Base-by-base conservation (phyloP, 2,888 invertebrate species). In the Aphidius colemani region DNA sequence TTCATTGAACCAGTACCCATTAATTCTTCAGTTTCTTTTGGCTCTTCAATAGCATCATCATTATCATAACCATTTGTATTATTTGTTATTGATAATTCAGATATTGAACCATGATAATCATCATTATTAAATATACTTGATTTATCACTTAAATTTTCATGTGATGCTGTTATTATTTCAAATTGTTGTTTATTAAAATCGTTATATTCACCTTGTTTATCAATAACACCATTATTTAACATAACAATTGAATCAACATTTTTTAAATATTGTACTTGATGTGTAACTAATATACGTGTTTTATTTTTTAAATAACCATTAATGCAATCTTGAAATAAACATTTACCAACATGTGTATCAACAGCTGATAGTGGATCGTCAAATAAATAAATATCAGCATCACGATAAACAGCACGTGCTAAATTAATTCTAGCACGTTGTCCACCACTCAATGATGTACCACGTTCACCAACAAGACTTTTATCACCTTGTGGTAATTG, bases 341-440 rank as follows among this genome's bases (percentile, higher is more conserved):
- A 89, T 66, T 88, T 86, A 0, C 90, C 89, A n/a, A 93, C 92
- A 65, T 88, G 88, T 0, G 90, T 85, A 78, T 94, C 93, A 0
- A 93, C 92, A 1, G 93, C 92, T 65, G 90, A 90, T 3, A 93
- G 80, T 0, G 93, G 93, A 82, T 93, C 93, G 77, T 94, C 93
- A 41, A 94, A 82, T 6, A 94, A 81, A 76, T 92, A 93, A 66
- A 93, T 87, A 74, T 90, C 88, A 40, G 92, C 90, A 74, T 91
- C 86, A 77, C 89, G 87, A 72, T 94, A 94, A 63, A 93, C 86
- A 6, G 93, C 90, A 69, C 94, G 85, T 0, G 91, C 91, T 53
- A 94, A 84, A 70, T 90, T 91, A 63, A 94, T 88, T 65, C 94
- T 85, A 1, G 93, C 93, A 66, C 90, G 88, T 83, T 94, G 93